Base-by-base conservation (phyloP, 2,888 invertebrate species). In the Parnassius glacialis region DNA sequence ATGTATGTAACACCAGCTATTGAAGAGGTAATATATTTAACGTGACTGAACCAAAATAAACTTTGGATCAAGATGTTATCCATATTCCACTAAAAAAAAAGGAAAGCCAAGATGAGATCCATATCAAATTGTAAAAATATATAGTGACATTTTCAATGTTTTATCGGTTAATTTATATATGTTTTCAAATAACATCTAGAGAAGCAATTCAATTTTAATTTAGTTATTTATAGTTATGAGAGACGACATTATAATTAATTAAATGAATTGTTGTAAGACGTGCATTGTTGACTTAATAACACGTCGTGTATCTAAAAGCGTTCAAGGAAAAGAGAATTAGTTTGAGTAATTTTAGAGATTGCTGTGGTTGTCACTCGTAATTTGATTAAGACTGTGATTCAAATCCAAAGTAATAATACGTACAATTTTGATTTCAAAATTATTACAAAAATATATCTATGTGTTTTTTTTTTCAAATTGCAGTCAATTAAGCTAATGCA, bases 1-100 rank as follows among this genome's bases (percentile, higher is more conserved):
- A 72, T 83, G 67, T 88, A 90, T 0, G 90, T 87, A 20, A 89
- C 74, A 5, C 90, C 90, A 0, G 81, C 70, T 16, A 90, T 87
- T 0, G 90, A 87, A 41, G 78, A 74, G 7, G 70, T 9, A 11
- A 56, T 47, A 12, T 16, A 52, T 56, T n/a, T 44, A 10, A 41
- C 16, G 0, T 25, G 20, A 10, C 41, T 41, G n/a, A 16, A 47
- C 54, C 51, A 42, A 9, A 56, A 5, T 12, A 58, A 13, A 9
- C n/a, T 58, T 34, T 3, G n/a, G 13, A 42, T 10, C 2, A 54
- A 48, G 34, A 34, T 12, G 45, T 50, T 50, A 34, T 50, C 43
- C 62, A 57, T 56, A 25, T 41, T 42, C 7, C 42, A 43, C 57
- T 57, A 16, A 20, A 57, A 57, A 48, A 43, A 50, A 7, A 55